Evolutionary conservation across 2,888 invertebrate genomes (phyloP), one percentile per base, ranked within the genome.

Genomic region (Drosophila mimica): DNA sequence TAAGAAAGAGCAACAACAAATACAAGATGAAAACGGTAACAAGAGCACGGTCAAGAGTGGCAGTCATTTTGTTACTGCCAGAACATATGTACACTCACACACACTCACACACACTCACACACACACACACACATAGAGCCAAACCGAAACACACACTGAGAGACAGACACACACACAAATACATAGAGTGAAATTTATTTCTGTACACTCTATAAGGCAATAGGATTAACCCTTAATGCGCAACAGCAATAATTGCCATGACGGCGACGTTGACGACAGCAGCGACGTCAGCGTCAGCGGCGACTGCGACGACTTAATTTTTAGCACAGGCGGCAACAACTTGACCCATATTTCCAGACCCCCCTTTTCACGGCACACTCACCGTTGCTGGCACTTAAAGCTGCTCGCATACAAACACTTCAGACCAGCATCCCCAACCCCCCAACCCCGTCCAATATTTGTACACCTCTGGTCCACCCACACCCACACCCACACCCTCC

Each of bases 161-260:
- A 46, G 20, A 38, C 56, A 51, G 15, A 15, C 33, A 53, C 58
- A 75, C 46, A 65, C 31, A 52, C 25, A 57, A 66, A 66, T n/a
- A 60, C 38, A 38, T 17, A 36, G 25, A 64, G 54, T 60, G 46
- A 68, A 69, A 83, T 67, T 70, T 73, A 76, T 71, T 74, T 69
- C 66, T 61, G 66, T 82, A 78, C 68, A 70, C 49, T 77, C 38
- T 76, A 57, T 65, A 70, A 70, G 71, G 83, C 86, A 76, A 76
- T 81, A 74, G 82, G 87, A 90, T 87, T 87, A 87, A 87, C 90
- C 91, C 91, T 82, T 89, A 87, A 83, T 90, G 80, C 88, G 76
- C 73, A 75, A 74, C 82, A 80, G 89, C 89, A 87, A 87, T 87
- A 89, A 90, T 90, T 89, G 88, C 85, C 82, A 83, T 78, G 78